Evolutionary conservation across 1,140 invertebrate species (phyloP).

Genomic region (Drosophila melanica): DNA sequence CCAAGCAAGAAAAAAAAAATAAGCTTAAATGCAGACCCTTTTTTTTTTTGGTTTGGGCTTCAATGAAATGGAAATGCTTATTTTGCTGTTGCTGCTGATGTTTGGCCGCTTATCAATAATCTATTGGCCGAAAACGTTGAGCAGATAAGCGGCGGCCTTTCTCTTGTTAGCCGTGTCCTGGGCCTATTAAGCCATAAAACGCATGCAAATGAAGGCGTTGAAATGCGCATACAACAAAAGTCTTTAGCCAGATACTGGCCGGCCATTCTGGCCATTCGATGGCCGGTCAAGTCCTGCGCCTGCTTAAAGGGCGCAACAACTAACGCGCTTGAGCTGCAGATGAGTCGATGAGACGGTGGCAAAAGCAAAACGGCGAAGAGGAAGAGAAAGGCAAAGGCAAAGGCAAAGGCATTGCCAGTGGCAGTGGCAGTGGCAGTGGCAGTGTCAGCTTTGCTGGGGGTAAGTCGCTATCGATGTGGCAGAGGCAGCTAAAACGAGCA

Average conservation of each 20-base stretch:
- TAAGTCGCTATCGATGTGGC: constrained; percentile 19
- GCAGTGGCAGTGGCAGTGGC: constrained; percentile 34
- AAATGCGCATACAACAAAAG: constrained; percentile 65
- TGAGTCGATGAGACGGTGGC: constrained; percentile 38
- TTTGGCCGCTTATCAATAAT: constrained; percentile 61
- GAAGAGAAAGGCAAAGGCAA: constrained; percentile 19
- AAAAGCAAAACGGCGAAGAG: background rate
- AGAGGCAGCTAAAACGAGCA: constrained; percentile 55
- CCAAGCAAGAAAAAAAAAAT: background rate
- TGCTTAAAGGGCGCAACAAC: constrained; percentile 78
- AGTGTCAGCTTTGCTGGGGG: constrained; percentile 44
- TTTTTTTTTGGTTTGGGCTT: constrained; percentile 32
- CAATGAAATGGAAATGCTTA: constrained; percentile 77
- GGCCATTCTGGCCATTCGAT: background rate
- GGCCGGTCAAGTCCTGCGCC: constrained; percentile 15
- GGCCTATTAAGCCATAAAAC: constrained; percentile 80
- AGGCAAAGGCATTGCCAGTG: constrained; percentile 41
- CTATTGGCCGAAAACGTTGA: constrained; percentile 73
- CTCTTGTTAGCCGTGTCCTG: constrained; percentile 15
- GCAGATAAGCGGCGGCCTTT: constrained; percentile 56
- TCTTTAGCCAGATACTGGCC: constrained; percentile 14
- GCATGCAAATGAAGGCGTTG: constrained; percentile 83
- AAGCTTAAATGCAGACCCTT: constrained; percentile 37
- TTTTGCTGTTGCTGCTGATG: constrained; percentile 18
- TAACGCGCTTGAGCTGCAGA: constrained; percentile 72